Evolutionary conservation across 2,113 vertebrate species (phyloP).

Genomic region (Rhea americana): DNA sequence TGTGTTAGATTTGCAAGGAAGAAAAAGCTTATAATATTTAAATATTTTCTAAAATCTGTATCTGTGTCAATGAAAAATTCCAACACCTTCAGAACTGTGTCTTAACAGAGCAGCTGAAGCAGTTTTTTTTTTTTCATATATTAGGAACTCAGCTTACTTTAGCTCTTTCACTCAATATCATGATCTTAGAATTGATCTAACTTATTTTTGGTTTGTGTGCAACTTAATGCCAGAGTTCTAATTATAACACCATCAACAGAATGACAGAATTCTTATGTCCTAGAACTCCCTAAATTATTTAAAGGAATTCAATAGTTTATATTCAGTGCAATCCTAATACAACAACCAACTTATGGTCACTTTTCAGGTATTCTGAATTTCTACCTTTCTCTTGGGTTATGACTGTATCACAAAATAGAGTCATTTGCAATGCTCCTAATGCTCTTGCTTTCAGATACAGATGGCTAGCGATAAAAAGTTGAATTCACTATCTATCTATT

Average conservation of each 20-base stretch:
- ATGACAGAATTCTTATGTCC: slow-evolving; percentile 54
- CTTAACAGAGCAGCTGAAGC: slow-evolving; percentile 42
- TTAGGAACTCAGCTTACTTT: slow-evolving; percentile 10
- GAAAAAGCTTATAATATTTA: slow-evolving; percentile 27
- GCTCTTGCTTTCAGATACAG: slow-evolving; percentile 40
- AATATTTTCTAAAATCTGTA: slow-evolving; percentile 41
- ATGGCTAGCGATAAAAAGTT: slow-evolving; percentile 24
- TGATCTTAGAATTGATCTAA: slow-evolving; percentile 53
- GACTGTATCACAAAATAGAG: neutral
- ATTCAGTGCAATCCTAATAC: neutral
- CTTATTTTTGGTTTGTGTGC: slow-evolving; percentile 49
- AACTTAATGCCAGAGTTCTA: slow-evolving; percentile 41
- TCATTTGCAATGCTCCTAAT: neutral
- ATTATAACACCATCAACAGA: slow-evolving; percentile 53
- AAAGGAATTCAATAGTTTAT: neutral
- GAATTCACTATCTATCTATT: slow-evolving; percentile 30
- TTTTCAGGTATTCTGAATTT: neutral
- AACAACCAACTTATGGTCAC: neutral
- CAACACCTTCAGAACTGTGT: slow-evolving; percentile 33
- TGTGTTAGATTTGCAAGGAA: slow-evolving; percentile 11
- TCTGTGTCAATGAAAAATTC: slow-evolving; percentile 32
- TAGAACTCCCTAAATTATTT: slow-evolving; percentile 40
- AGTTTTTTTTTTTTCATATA: neutral
- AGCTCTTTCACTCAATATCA: slow-evolving; percentile 21
- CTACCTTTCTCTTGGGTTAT: neutral